These are phyloP conservation scores for Cynodonichthys magdalenae DNA, from an alignment of 2,797 vertebrate species.

Conservation along the genomic window DNA sequence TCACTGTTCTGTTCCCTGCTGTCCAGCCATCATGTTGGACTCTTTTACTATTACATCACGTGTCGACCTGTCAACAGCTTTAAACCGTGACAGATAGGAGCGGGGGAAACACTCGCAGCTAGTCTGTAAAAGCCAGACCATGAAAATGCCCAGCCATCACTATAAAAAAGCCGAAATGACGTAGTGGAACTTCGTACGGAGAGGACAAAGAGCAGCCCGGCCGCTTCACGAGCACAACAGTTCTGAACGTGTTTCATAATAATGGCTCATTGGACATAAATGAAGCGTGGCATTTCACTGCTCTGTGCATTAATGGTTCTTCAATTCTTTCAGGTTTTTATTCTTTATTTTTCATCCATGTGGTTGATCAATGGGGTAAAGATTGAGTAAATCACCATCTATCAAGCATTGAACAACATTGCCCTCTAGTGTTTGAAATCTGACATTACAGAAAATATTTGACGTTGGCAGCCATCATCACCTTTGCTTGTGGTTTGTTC, in stretches of 20 bases:
- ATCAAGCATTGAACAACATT: conserved; percentile 51
- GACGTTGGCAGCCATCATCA: neutral
- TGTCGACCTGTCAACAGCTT: conserved; percentile 37
- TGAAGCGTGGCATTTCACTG: conserved; percentile 44
- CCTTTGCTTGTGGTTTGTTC: neutral
- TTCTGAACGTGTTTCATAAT: conserved; percentile 56
- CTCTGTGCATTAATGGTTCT: conserved; percentile 45
- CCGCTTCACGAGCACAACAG: conserved; percentile 38
- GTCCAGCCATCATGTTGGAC: conserved; percentile 45
- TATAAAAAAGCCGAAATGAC: conserved; percentile 38
- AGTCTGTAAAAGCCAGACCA: conserved; percentile 32
- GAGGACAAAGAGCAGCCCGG: conserved; percentile 18
- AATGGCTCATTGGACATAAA: conserved; percentile 40
- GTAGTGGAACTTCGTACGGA: conserved; percentile 28
- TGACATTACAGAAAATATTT: conserved; percentile 25
- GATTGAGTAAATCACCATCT: conserved; percentile 32
- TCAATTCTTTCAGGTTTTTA: conserved; percentile 19
- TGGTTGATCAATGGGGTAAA: conserved; percentile 40
- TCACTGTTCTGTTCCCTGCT: conserved; percentile 9
- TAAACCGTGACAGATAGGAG: conserved; percentile 39
- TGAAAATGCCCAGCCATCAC: conserved; percentile 34
- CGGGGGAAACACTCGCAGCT: conserved; percentile 34
- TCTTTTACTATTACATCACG: conserved; percentile 45
- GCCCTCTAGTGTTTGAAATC: conserved; percentile 64
- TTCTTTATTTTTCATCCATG: conserved; percentile 18